Conservation (phyloP, 2,888 invertebrate species). For the Scrobipalpa atriplicella region DNA sequence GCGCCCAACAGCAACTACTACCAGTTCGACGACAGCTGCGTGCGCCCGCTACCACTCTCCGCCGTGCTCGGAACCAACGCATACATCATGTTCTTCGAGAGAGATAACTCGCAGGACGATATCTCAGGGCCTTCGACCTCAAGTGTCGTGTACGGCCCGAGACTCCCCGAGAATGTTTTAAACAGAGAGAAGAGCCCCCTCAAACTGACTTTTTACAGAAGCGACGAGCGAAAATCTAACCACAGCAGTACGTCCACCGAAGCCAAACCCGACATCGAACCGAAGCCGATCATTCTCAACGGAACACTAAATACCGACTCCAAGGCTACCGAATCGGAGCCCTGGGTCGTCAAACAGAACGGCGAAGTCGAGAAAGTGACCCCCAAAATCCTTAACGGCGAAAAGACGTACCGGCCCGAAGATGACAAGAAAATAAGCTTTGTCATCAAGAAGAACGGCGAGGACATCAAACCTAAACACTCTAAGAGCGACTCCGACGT, state of each 20-base stretch:
- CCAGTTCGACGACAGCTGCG: slow-evolving; percentile 95
- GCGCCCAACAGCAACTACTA: slow-evolving; percentile 93
- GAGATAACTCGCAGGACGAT: slow-evolving; percentile 76
- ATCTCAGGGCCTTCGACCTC: slow-evolving; percentile 59
- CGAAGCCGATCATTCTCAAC: slow-evolving; percentile 73
- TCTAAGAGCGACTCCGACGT: slow-evolving; percentile 64
- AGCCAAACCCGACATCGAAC: slow-evolving; percentile 63
- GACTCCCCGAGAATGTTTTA: slow-evolving; percentile 64
- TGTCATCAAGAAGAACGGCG: slow-evolving; percentile 61
- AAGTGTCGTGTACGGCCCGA: slow-evolving; percentile 72
- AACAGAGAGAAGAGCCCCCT: slow-evolving; percentile 77
- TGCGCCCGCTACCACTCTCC: slow-evolving; percentile 88
- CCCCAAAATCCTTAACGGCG: slow-evolving; percentile 63
- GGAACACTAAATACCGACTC: slow-evolving; percentile 63
- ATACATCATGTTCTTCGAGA: slow-evolving; percentile 96
- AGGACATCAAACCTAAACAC: slow-evolving; percentile 60
- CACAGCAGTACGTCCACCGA: slow-evolving; percentile 60
- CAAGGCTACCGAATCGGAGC: slow-evolving; percentile 59
- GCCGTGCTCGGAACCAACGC: slow-evolving; percentile 93
- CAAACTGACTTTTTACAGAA: slow-evolving; percentile 71
- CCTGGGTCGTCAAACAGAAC: slow-evolving; percentile 77
- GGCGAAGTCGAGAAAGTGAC: slow-evolving; percentile 73
- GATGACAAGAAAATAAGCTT: slow-evolving; percentile 69
- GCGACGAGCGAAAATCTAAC: slow-evolving; percentile 65
- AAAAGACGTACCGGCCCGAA: slow-evolving; percentile 56